Evolutionary conservation across 2,797 vertebrate species (phyloP), one percentile per base, ranked within the genome.

Genomic region (Chanos chanos): DNA sequence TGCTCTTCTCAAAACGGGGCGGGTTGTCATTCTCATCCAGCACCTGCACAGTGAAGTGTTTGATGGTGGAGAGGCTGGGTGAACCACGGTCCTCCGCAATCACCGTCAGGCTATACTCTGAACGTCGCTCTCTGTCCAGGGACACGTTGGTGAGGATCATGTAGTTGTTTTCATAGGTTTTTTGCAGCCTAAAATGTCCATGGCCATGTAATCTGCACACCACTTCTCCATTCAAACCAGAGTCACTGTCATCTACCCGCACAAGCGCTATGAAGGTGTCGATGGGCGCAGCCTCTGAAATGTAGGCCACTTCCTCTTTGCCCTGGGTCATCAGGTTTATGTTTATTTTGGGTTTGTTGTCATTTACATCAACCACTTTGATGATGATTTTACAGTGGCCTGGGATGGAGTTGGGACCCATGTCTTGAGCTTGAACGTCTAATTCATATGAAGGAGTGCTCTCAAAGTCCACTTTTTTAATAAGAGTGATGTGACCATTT

Each of bases 21-120:
- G 95, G 90, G 73, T 99, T 99, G 87, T 99, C 96, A 10, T 98
- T 99, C 66, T 97, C 92, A 72, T 99, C 96, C 75, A 91, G 84
- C 55, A 99, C 87, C 78, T 97, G 94, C 31, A 99, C 95, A 0
- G 92, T 97, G 77, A 99, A 97, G 73, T 98, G 95, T 81, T 97
- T 98, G 49, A 95, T 91, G 39, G 93, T 93, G 43, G 95, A 97
- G 31, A 98, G 92, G 68, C 92, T 96, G 1, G 96, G 94, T 0
- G 86, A 90, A 13, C 96, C 96, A 34, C 74, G 89, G 89, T 99
- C 96, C 76, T 98, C 95, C 0, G 96, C 96, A 5, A 97, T 94
- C 54, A 99, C 89, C 0, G 95, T 97, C 78, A 99, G 82, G 66
- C 94, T 96, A 70, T 98, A 99, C 73, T 99, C 95, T 3, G 95